Base-by-base conservation (phyloP, 2,888 invertebrate species). In the Brassicogethes aeneus region DNA sequence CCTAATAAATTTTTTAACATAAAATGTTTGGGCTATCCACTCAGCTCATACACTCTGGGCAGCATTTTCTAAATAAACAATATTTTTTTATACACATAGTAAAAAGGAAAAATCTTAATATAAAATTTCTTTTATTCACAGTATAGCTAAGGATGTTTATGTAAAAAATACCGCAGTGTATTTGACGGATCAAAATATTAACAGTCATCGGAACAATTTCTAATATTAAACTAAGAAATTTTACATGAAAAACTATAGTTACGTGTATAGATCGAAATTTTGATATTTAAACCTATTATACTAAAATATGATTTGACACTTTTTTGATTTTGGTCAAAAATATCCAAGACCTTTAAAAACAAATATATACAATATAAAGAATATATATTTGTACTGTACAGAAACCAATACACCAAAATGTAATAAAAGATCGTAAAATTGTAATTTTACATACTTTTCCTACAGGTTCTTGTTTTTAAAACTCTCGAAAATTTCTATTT, bases 1-100 rank as follows among this genome's bases (percentile, higher is more conserved):
- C 55, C 59, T 59, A 61, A 55, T 55, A 56, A n/a, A n/a, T n/a
- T n/a, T 56, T 58, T 55, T 60, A 62, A 65, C 62, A 61, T 60
- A 62, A 64, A 62, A 64, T 52, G 55, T 57, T 61, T 63, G 63
- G 63, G 61, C 62, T 61, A 61, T 59, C 48, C 57, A 58, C 54
- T 58, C 59, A 56, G 57, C 54, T 58, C 59, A 56, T 57, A 55
- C 58, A 57, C 55, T 52, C 54, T 52, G 51, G 55, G 60, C 60
- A 61, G 57, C 57, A 54, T 59, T 59, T 59, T 56, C 56, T 61
- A 61, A 57, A 59, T 60, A 58, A 60, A 58, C 53, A 55, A n/a
- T 51, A 46, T 47, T 10, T 12, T 37, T 48, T 36, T 47, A 46
- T 47, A 46, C 47, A 51, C 45, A 43, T 46, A 45, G 38, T 36